phyloP scores from a whole-genome alignment of 2,888 invertebrate species.

The Ceratothoa steindachneri region DNA sequence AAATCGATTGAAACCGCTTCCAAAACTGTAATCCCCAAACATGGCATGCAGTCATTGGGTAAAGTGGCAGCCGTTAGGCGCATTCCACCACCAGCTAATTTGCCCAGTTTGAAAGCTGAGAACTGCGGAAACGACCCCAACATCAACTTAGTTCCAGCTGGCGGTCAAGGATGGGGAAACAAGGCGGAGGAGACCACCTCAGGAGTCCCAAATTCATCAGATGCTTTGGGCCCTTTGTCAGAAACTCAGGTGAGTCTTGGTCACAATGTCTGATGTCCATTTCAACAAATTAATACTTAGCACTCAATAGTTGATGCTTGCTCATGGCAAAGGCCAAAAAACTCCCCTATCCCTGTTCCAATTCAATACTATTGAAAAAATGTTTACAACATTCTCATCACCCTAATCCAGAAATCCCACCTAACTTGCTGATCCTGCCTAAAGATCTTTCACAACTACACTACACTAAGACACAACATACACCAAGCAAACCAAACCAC shows the following conservation, averaged over 20 bases:
- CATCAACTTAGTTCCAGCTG: conserved; percentile 71
- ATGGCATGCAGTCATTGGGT: conserved; percentile 99
- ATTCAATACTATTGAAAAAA: too few relatives aligned
- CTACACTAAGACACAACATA: too few relatives aligned
- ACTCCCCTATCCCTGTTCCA: too few relatives aligned
- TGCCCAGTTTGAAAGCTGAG: conserved; percentile 98
- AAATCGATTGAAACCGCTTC: conserved; percentile 82
- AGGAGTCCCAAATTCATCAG: not conserved
- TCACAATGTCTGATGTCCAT: too few relatives aligned
- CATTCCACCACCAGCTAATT: conserved; percentile 85
- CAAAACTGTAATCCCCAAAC: conserved; percentile 87
- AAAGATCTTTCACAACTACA: too few relatives aligned
- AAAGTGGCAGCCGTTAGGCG: conserved; percentile 97
- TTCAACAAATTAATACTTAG: too few relatives aligned
- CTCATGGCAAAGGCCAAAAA: too few relatives aligned
- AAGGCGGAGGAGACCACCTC: conserved; percentile 45
- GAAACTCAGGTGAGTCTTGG: not conserved
- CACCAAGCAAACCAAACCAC: too few relatives aligned
- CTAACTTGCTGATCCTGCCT: too few relatives aligned
- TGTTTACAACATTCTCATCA: too few relatives aligned
- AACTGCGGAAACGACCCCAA: conserved; percentile 72
- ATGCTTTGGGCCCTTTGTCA: not conserved
- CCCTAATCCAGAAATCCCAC: too few relatives aligned
- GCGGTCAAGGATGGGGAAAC: conserved; percentile 72
- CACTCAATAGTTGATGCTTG: too few relatives aligned